Evolutionary conservation across 2,888 invertebrate genomes (phyloP).

Genomic region (Morpho deidamia): DNA sequence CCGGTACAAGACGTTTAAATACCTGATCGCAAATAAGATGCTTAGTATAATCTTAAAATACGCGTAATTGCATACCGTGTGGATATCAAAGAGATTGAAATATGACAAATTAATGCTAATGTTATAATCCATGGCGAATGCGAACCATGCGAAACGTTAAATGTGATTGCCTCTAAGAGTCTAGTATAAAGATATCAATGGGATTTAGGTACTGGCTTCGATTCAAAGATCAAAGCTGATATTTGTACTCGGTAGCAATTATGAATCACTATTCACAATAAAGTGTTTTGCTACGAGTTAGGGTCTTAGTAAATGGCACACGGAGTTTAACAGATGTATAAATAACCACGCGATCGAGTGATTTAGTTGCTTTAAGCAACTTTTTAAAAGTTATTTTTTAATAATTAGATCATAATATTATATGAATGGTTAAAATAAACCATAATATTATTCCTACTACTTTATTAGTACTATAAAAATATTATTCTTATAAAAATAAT

Average conservation of each 20-base stretch:
- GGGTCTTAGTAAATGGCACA: background rate
- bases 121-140: conserved; percentile 28
- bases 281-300: conserved; percentile 6
- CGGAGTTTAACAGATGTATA: no score
- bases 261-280: conserved; percentile 42
- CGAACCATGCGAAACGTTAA: conserved; percentile 20
- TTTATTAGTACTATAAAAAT: no score
- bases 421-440: no score
- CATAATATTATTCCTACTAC: no score
- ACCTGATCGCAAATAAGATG: conserved; percentile 18
- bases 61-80: conserved; percentile 24
- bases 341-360: no score
- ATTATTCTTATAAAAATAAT: no score
- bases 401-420: no score
- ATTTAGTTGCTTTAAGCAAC: no score
- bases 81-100: conserved; percentile 30
- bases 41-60: conserved; percentile 28
- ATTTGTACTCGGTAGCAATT: conserved; percentile 42
- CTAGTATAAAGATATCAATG: conserved; percentile 50
- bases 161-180: conserved; percentile 29
- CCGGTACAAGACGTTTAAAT: conserved; percentile 4
- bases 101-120: conserved; percentile 36
- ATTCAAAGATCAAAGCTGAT: conserved; percentile 61
- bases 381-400: no score
- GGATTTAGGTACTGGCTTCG: conserved; percentile 46